Conservation (phyloP, 2,113 vertebrate species). For the Microcebus murinus region DNA sequence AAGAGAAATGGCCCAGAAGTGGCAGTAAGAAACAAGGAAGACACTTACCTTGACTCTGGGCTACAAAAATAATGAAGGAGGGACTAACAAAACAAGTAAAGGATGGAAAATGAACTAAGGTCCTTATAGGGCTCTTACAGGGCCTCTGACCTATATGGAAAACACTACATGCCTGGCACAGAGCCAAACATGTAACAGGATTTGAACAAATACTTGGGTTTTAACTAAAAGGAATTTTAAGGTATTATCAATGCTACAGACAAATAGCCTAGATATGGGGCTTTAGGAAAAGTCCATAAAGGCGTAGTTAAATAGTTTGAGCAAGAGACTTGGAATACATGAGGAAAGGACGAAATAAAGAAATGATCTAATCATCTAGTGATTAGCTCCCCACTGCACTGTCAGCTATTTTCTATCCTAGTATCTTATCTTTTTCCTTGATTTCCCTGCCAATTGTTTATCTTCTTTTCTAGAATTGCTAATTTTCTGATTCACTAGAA, state of each 20-base stretch:
- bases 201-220: constrained; percentile 19
- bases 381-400: not conserved
- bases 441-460: not conserved
- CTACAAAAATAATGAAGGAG: not conserved
- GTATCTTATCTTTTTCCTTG: not conserved
- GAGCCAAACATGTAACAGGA: not conserved
- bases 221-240: constrained; percentile 33
- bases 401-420: not conserved
- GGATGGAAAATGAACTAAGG: not conserved
- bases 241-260: constrained; percentile 9
- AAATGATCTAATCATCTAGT: not conserved
- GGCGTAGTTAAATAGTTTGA: not conserved
- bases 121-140: not conserved
- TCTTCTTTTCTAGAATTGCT: not conserved
- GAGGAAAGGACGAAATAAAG: not conserved
- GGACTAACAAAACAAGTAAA: not conserved
- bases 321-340: not conserved
- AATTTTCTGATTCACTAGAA: not conserved
- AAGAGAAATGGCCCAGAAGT: not conserved
- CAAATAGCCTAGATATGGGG: not conserved
- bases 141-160: not conserved
- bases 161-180: not conserved
- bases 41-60: not conserved
- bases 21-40: not conserved
- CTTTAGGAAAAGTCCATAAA: constrained; percentile 10